Evolutionary conservation across 2,113 vertebrate species (phyloP), one percentile per base, ranked within the genome.

Genomic region (Lepus timidus): DNA sequence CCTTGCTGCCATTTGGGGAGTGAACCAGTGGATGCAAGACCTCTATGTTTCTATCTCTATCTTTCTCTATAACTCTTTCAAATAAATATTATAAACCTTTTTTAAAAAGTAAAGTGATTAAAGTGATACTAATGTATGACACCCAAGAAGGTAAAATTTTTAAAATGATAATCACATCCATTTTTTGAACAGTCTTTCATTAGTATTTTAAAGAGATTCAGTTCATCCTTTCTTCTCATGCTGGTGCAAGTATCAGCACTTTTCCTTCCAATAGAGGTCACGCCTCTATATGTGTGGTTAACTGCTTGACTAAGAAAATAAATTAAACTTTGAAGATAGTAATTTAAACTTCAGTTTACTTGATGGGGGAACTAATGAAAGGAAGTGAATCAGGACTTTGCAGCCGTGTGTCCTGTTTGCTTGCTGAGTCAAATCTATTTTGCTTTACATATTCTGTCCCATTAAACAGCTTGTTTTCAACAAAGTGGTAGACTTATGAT

Each of bases 281-380:
- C 82, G 36, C 74, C 31, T 90, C 70, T 74, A 96, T 90, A 97
- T 97, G 94, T 92, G 89, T 91, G 55, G 81, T 89, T 97, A 96
- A 95, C 90, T 93, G 94, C 94, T 96, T 97, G 81, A 94, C 71
- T 94, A 96, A 93, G 84, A 96, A 96, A 95, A 96, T 97, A 97
- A 97, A 97, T 97, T 97, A 96, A 97, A 97, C 75, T 96, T 94
- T 88, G 70, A 97, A 88, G 74, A 96, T 88, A 81, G 81, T 85
- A 96, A 97, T 97, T 97, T 97, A 93, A 95, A 92, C 75, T 92
- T 97, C 67, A 81, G 74, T 96, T 93, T 95, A 92, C 79, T 95
- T 95, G 94, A 93, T 94, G 70, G 8, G 55, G 22, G 25, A 96
- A 83, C 61, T 94, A 96, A 97, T 96, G 85, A 90, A 88, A 96